A percentile compares a stretch with the other conserved stretches of the same genome.
phyloP scores from a whole-genome alignment of 2,888 invertebrate species.

The Luperina nickerlii region DNA sequence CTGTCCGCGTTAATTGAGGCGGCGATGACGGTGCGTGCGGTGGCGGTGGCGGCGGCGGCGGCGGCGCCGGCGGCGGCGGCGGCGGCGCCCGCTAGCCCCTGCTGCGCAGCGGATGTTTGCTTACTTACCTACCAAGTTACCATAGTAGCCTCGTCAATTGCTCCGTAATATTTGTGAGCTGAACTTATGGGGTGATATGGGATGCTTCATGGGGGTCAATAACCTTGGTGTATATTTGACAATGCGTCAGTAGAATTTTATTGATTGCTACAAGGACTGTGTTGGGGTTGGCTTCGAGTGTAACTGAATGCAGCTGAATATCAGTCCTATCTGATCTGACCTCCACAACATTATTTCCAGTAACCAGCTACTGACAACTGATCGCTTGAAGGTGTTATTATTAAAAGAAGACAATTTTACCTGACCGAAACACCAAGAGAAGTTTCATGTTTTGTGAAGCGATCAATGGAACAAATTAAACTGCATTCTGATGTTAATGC shows the following conservation, averaged over 20 bases:
- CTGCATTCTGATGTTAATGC: not conserved
- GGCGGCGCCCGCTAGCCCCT: conserved; percentile 41
- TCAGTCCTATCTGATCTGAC: not conserved
- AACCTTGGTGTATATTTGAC: conserved; percentile 29
- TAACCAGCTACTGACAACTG: not conserved
- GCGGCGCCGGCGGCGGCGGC: conserved; percentile 16
- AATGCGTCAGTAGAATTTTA: not conserved
- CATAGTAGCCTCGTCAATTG: conserved; percentile 53
- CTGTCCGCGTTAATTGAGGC: conserved; percentile 38
- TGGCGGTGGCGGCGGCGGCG: conserved; percentile 15
- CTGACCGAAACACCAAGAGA: not conserved
- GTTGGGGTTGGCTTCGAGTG: not conserved
- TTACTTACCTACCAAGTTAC: conserved; percentile 53
- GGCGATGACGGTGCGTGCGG: conserved; percentile 46
- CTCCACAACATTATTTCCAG: not conserved
- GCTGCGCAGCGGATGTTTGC: conserved; percentile 64
- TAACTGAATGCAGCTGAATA: not conserved
- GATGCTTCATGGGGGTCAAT: conserved; percentile 35
- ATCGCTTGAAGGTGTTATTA: not conserved
- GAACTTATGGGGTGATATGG: conserved; percentile 37
- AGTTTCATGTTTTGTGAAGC: not conserved
- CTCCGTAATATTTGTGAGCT: conserved; percentile 36
- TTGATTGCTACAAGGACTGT: not conserved
- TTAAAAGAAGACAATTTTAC: not conserved
- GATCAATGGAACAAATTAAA: not conserved